Evolutionary conservation across 2,113 vertebrate species (phyloP), one percentile per base, ranked within the genome.

Genomic region (Microtus pennsylvanicus): DNA sequence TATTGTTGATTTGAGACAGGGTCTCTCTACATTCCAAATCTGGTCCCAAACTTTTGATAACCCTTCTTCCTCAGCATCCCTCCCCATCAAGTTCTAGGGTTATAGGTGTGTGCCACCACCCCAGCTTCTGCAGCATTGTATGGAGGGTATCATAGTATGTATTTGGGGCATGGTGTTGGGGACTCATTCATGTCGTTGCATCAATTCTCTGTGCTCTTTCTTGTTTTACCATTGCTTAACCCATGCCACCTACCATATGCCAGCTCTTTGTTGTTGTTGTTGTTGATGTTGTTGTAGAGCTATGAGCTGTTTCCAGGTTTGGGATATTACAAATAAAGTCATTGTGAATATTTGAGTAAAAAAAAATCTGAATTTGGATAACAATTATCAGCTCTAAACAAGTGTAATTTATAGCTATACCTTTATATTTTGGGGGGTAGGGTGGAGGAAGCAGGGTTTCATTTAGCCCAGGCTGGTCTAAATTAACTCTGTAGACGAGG

Each of bases 131-230:
- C 58, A 74, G 19, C n/a, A n/a, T 47, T 6, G 65, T 24, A 61
- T 50, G 42, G 33, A 61, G 42, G 11, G 12, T 58, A 47, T 16
- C n/a, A 16, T 11, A 17, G 6, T 45, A 2, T 10, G 3, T 2
- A 6, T 47, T 47, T 33, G 52, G 24, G 9, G 8, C 67, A 3
- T 3, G 7, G n/a, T 55, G n/a, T 21, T 76, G 6, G 13, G 35
- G 28, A 26, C 38, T 17, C 6, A 3, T 17, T 45, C 12, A 1
- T 50, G 80, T 45, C 28, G 1, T 14, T 6, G 30, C 30, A 33
- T 50, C 26, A 6, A 3, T 7, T 10, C 3, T 10, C 4, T 16
- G 0, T 72, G 50, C 5, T 30, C 26, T 67, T 24, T 3, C 21
- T 22, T 2, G 35, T 16, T 63, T 78, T 17, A 55, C 50, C 22